Evolutionary conservation across 2,888 invertebrate genomes (phyloP).

Genomic region (Pandemis heparana): DNA sequence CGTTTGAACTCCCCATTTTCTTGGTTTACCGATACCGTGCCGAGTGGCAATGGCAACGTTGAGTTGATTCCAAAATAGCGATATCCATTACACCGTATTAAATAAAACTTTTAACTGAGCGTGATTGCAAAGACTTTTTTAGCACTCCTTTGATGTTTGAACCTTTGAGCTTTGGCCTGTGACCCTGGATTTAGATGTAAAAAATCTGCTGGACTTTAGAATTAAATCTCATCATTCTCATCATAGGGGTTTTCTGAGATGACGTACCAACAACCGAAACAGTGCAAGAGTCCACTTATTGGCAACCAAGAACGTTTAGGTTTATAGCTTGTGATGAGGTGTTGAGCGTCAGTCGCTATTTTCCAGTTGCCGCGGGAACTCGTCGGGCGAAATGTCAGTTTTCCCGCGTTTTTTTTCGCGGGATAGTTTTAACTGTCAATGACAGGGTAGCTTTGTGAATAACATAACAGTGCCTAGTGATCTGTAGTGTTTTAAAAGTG

Average conservation of each 20-base stretch:
- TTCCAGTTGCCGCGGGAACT: constrained; percentile 59
- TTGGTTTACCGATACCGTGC: too few species aligned
- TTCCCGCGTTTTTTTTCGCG: constrained; percentile 52
- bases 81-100: too few species aligned
- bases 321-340: constrained; percentile 52
- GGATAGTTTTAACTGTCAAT: constrained; percentile 25
- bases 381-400: constrained; percentile 58
- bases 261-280: constrained; percentile 2
- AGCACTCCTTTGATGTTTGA: too few species aligned
- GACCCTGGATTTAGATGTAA: too few species aligned
- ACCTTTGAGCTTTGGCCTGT: too few species aligned
- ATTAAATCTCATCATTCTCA: too few species aligned
- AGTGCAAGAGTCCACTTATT: neutral
- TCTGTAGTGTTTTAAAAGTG: neutral
- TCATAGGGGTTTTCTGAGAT: constrained; percentile 2
- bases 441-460: constrained; percentile 14
- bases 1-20: too few species aligned
- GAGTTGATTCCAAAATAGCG: too few species aligned
- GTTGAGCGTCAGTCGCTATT: constrained; percentile 61
- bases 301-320: constrained; percentile 54
- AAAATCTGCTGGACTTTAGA: neutral
- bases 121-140: too few species aligned
- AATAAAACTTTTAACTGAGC: too few species aligned
- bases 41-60: too few species aligned
- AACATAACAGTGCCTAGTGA: constrained; percentile 5